Evolutionary conservation across 2,888 invertebrate genomes (phyloP), one percentile per base, ranked within the genome.

Genomic region (Caprella mutica): DNA sequence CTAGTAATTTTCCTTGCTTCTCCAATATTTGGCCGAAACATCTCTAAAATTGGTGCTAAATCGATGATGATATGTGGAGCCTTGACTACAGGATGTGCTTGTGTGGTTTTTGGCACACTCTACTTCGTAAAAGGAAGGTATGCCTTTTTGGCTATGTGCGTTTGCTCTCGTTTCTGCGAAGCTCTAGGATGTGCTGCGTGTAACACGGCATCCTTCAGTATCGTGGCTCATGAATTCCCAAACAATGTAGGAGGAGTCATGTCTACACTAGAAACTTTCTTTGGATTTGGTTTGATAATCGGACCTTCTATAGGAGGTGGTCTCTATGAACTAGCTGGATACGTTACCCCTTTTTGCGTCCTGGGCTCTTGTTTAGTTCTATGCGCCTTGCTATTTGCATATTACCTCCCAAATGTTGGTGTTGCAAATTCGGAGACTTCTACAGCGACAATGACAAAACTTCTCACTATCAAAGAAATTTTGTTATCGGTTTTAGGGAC

Each of bases 291-390:
- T 81, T 77, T 92, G 57, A 91, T 92, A 58, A 86, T 88, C 1
- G 92, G 93, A 0, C 92, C 92, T 0, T 87, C 87, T 0, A 79
- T 93, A 9, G 93, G 93, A 1, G 91, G 91, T 1, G 83, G 85
- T 1, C 76, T 93, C 0, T 93, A 84, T 70, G 78, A 81, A 70
- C 69, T 81, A 8, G 88, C 87, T 2, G 88, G 88, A 0, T 90
- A 85, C 70, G 78, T 80, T 0, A 77, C 85, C 4, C 90, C 90
- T 0, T 91, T 91, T 69, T 84, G 82, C 0, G 82, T 86, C 0
- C 77, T 88, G 65, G 90, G 90, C 0, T 79, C 80, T 0, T 77
- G 82, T 0, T 75, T 89, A 1, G 83, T 88, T 70, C 71, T 81
- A n/a, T 81, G 85, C 0, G 85, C 86, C 2, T 73, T 86, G 40